These are phyloP conservation scores for Danionella cerebrum DNA, from an alignment of 2,113 vertebrate genomes.

Conservation along the genomic window DNA sequence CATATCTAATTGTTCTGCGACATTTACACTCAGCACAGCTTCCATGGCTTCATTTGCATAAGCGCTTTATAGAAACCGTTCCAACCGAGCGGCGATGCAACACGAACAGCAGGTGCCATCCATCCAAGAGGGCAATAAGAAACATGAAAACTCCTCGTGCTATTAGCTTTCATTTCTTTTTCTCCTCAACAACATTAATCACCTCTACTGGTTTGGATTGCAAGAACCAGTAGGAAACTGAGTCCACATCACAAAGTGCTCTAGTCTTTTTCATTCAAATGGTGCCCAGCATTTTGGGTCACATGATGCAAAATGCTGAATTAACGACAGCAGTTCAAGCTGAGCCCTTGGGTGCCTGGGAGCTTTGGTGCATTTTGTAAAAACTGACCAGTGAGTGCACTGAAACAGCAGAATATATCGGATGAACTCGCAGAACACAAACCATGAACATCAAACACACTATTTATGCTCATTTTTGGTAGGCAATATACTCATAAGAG, in stretches of 20 bases:
- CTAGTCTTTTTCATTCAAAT: neutral
- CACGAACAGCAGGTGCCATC: neutral
- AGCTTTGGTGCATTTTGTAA: neutral
- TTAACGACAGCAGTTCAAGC: neutral
- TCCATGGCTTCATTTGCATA: neutral
- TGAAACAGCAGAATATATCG: no score
- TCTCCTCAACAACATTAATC: neutral
- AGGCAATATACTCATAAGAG: no score
- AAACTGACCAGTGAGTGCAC: neutral
- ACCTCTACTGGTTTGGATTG: neutral
- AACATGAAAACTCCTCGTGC: neutral
- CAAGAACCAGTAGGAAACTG: neutral
- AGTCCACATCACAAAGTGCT: neutral
- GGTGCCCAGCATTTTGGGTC: no score
- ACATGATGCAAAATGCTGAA: no score
- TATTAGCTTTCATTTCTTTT: conserved; percentile 1
- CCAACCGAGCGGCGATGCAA: neutral
- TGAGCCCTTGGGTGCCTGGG: neutral
- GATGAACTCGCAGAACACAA: no score
- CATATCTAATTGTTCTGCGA: neutral
- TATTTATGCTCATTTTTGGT: no score
- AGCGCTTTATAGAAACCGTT: neutral
- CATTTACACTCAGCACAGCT: neutral
- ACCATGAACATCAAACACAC: no score
- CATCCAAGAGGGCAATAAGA: neutral